Conservation (phyloP, 2,888 invertebrate genomes). For the Agriopis marginaria region DNA sequence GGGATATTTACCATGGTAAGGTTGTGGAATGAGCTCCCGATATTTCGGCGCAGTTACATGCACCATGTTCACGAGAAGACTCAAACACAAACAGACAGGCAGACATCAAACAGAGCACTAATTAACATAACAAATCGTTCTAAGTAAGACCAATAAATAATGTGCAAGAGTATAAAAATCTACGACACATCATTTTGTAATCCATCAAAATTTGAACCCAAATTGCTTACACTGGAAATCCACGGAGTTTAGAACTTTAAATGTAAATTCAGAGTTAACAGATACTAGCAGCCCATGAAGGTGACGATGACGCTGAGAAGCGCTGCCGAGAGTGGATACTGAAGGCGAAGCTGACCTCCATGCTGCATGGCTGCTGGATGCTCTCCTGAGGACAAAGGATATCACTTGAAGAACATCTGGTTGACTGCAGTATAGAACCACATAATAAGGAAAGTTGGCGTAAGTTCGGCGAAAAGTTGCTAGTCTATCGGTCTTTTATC, state of each 20-base stretch:
- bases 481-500: too few species aligned
- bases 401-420: not conserved
- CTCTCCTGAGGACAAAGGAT: constrained; percentile 87
- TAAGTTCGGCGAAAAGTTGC: too few species aligned
- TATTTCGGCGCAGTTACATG: too few species aligned
- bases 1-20: too few species aligned
- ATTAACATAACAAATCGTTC: too few species aligned
- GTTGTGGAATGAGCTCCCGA: too few species aligned
- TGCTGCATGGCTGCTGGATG: constrained; percentile 95
- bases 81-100: too few species aligned
- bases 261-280: not conserved
- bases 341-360: constrained; percentile 90
- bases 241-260: not conserved
- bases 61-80: too few species aligned
- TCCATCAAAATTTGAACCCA: not conserved
- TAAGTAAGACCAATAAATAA: too few species aligned
- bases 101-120: too few species aligned
- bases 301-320: constrained; percentile 89
- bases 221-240: not conserved
- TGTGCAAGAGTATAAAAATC: too few species aligned
- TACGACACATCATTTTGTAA: not conserved
- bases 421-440: not conserved
- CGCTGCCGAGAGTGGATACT: constrained; percentile 90
- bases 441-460: too few species aligned
- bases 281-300: constrained; percentile 83